A percentile compares a stretch with the other conserved stretches of the same genome.
Evolutionary conservation across 2,113 vertebrate genomes (phyloP).

Genomic region (Nycticebus coucang): DNA sequence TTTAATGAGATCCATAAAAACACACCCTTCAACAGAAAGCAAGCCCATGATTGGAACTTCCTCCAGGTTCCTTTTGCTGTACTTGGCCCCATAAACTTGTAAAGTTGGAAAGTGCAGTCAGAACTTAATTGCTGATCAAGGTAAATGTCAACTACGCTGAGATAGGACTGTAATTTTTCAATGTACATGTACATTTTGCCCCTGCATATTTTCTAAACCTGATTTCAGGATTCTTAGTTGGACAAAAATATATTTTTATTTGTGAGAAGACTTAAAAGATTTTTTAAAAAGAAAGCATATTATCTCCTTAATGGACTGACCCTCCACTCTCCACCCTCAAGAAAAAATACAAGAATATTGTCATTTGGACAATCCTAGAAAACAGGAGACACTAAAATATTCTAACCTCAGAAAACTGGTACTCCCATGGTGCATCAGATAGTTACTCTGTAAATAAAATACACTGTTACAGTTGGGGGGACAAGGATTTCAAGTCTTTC

Average conservation of each 20-base stretch:
- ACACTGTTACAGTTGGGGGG: background rate
- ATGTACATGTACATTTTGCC: background rate
- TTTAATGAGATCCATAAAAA: constrained; percentile 30
- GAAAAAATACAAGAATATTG: background rate
- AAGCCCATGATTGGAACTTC: background rate
- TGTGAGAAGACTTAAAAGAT: background rate
- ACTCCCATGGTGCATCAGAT: background rate
- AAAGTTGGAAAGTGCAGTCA: background rate
- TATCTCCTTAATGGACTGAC: background rate
- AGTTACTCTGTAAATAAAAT: constrained; percentile 9
- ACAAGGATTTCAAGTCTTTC: background rate
- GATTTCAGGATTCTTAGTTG: constrained; percentile 9
- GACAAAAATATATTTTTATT: background rate
- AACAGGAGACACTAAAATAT: background rate
- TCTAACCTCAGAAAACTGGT: background rate
- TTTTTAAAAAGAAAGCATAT: constrained; percentile 47
- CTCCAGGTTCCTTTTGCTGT: background rate
- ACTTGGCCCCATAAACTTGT: background rate
- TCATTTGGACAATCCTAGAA: background rate
- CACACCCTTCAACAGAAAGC: background rate
- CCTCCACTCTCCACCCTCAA: fast-evolving
- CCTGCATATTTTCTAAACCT: background rate
- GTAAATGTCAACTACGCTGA: background rate
- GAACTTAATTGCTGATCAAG: background rate
- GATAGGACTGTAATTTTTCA: background rate